Base-by-base conservation (phyloP, 2,888 invertebrate genomes). In the Eretmocerus hayati region DNA sequence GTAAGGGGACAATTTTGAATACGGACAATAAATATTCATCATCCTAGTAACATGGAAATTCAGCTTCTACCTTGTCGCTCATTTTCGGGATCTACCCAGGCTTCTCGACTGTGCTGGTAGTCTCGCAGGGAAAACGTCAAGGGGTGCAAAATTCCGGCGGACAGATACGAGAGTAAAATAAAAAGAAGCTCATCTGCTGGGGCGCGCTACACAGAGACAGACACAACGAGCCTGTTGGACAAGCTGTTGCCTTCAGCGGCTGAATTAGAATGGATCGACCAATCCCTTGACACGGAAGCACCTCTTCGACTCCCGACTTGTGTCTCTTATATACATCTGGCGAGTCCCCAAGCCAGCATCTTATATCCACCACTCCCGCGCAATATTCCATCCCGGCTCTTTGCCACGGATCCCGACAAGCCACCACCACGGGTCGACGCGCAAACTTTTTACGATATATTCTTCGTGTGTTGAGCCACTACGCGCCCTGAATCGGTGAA, bases 371-470 rank as follows among this genome's bases (percentile, higher is more conserved):
- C 26, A 9, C 26, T 26, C 26, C 11, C 26, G 6, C 26, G 6
- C 26, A 9, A 6, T 26, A 6, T 26, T 26, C 26, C 26, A 26
- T 11, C 19, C 31, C 26, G 18, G 33, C 50, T 47, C 32, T 40
- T 50, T 20, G 4, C 21, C 5, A 13, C 21, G 23, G 8, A 15
- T 16, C 11, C n/a, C 26, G 15, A 13, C 15, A 2, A 23, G 26
- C 23, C 15, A 26, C 18, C n/a, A 22, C 16, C 39, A 13, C 5
- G 16, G 8, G 15, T 26, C 13, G 39, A 5, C 5, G 9, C 39
- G 23, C 26, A 68, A 67, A 68, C 60, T 67, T 67, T 69, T 69
- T 67, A 67, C 66, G 68, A 67, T 67, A n/a, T n/a, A n/a, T n/a
- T n/a, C n/a, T n/a, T n/a, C n/a, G n/a, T n/a, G n/a, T n/a, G n/a